A percentile compares a stretch with the other conserved stretches of the same genome.
phyloP scores from a whole-genome alignment of 1,140 invertebrate species.

The Littorina saxatilis region DNA sequence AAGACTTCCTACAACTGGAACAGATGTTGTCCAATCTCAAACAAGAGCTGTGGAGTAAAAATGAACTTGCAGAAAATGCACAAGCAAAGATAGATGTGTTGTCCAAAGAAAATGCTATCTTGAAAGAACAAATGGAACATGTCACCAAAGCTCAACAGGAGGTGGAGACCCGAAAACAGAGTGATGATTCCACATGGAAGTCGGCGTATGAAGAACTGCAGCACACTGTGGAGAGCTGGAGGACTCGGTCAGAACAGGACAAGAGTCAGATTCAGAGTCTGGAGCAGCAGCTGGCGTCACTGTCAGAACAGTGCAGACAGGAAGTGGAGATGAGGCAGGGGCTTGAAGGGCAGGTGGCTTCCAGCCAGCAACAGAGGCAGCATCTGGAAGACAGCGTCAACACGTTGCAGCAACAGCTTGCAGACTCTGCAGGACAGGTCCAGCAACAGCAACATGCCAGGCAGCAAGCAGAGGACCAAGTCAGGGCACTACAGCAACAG shows the following conservation, averaged over 20 bases:
- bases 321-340: conserved; percentile 14
- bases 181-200: background rate
- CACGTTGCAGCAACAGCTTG: conserved; percentile 21
- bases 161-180: background rate
- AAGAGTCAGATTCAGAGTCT: background rate
- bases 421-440: background rate
- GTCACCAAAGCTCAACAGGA: conserved; percentile 1
- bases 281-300: conserved; percentile 25
- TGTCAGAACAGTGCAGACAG: conserved; percentile 15
- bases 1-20: conserved; percentile 27
- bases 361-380: background rate
- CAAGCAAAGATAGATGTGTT: conserved; percentile 8
- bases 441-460: background rate
- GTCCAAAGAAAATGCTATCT: background rate
- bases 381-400: conserved; percentile 3
- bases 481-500: conserved; percentile 33
- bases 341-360: conserved; percentile 2
- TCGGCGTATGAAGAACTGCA: background rate
- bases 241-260: conserved; percentile 18
- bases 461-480: background rate
- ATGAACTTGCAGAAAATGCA: background rate
- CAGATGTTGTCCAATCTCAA: conserved; percentile 31
- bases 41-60: conserved; percentile 24
- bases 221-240: background rate
- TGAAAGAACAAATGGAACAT: conserved; percentile 27